Conservation (phyloP, 2,888 invertebrate genomes). For the Heliconius cydno region DNA sequence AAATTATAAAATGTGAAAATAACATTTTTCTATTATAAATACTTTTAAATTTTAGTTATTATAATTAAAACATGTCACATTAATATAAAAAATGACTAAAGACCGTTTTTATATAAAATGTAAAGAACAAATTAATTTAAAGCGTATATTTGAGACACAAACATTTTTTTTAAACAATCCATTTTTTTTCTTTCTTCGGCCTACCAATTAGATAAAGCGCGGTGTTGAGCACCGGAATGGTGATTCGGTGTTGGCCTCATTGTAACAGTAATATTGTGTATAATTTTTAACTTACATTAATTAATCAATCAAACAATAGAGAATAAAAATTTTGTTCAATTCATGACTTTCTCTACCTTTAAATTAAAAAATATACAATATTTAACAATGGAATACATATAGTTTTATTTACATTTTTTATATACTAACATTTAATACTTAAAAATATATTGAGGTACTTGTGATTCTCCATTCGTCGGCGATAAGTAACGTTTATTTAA, state of each 20-base stretch:
- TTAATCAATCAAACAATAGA: too few relatives aligned
- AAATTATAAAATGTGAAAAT: background rate
- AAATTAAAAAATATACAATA: too few relatives aligned
- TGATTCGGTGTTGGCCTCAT: too few relatives aligned
- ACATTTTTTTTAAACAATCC: too few relatives aligned
- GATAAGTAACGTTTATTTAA: constrained; percentile 81
- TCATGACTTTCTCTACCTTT: too few relatives aligned
- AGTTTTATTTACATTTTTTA: too few relatives aligned
- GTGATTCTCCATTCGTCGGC: constrained; percentile 83
- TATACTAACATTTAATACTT: too few relatives aligned
- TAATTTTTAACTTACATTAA: too few relatives aligned
- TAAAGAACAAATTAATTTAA: background rate
- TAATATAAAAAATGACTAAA: background rate
- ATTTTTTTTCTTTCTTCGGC: background rate
- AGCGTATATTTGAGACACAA: background rate
- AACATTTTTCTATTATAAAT: background rate
- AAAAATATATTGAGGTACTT: background rate
- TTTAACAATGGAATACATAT: too few relatives aligned
- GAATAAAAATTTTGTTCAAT: too few relatives aligned
- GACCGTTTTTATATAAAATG: background rate
- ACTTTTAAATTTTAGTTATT: background rate
- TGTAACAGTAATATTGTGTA: too few relatives aligned
- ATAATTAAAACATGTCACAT: background rate
- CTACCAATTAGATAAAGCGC: background rate
- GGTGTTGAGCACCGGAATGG: background rate